Evolutionary conservation across 2,797 vertebrate species (phyloP).

Genomic region (Mionectes olivaceus): DNA sequence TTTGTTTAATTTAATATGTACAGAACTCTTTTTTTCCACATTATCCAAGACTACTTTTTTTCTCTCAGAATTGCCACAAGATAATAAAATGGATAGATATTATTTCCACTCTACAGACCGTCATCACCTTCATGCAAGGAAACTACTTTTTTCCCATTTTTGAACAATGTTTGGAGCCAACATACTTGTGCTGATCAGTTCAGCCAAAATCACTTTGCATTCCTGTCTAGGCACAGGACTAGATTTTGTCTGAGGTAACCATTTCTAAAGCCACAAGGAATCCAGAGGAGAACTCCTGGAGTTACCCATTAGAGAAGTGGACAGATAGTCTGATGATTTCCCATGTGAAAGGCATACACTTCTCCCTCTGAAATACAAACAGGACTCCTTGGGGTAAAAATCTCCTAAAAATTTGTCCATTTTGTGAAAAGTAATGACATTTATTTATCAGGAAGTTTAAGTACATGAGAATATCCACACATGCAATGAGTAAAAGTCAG

Average conservation of each 20-base stretch:
- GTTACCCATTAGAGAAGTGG: background rate
- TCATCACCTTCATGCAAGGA: background rate
- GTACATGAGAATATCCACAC: background rate
- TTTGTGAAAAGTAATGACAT: background rate
- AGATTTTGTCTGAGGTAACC: background rate
- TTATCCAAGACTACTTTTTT: background rate
- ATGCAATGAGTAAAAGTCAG: background rate
- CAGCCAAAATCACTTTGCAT: slow-evolving; percentile 23
- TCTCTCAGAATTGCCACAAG: background rate
- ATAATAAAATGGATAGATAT: slow-evolving; percentile 2
- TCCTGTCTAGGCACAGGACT: slow-evolving; percentile 17
- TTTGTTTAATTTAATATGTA: background rate
- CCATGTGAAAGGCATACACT: background rate
- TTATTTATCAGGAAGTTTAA: background rate
- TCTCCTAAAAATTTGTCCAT: background rate
- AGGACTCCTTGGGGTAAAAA: background rate
- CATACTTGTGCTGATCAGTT: background rate
- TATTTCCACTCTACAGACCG: background rate
- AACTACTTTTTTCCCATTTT: background rate
- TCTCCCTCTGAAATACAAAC: background rate
- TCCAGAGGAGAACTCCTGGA: background rate
- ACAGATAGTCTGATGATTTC: background rate
- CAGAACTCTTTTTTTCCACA: background rate
- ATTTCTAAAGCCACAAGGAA: background rate
- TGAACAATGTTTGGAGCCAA: background rate